Base-by-base conservation (phyloP, 1,140 invertebrate genomes). In the Oedothorax gibbosus region DNA sequence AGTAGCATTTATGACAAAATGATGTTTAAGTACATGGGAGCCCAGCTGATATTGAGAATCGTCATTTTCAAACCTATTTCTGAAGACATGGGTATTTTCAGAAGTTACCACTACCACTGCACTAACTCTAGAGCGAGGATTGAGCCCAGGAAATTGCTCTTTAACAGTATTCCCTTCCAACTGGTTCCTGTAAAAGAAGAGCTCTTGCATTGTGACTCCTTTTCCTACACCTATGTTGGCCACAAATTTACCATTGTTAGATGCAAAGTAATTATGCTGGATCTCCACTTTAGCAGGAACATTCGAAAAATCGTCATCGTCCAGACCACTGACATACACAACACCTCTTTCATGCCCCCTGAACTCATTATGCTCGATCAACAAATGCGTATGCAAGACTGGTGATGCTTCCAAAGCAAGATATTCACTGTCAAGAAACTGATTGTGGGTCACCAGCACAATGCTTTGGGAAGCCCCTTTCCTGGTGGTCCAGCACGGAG, bases 51-150 rank as follows among this genome's bases (percentile, higher is more conserved):
- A 99, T 78, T 92, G 93, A 15, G 96, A 97, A 72, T 95, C 93
- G 0, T 93, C 94, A 91, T 99, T 99, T 79, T 96, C 93, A 65
- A 99, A 93, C 84, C 97, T 96, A 89, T 99, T 99, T 84, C 98
- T 92, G 87, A 93, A 96, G 5, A 99, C 92, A 65, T 94, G 91
- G 0, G 98, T 94, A 89, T 99, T 99, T 66, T 90, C 90, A 82
- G 95, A 95, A 0, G 96, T 97, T 0, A 96, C 94, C 56, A 98
- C 92, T 0, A 98, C 95, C 7, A 96, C 94, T 7, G 97, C 98
- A 15, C 96, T 94, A 0, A 97, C 97, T 87, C 94, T 92, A 82
- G 95, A 98, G 87, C 96, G 92, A 4, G 96, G 96, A 88, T 95
- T 95, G 11, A 99, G 90, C 83, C 92, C 93, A 10, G 92, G 92